Conservation (phyloP, 2,888 invertebrate species). For the Cabera pusaria region DNA sequence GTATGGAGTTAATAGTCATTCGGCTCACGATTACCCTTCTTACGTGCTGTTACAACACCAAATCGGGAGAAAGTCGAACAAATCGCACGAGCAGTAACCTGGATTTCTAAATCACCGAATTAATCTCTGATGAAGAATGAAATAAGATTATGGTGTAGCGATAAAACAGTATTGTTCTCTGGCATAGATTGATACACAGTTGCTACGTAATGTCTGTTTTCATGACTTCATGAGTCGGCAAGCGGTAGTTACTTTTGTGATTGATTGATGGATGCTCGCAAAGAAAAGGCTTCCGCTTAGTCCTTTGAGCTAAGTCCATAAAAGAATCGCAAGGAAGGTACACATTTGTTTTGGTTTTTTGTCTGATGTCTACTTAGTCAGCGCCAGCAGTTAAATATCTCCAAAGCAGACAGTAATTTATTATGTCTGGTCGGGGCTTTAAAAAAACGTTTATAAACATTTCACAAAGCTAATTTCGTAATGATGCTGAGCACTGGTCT, state of each 20-base stretch:
- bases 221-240: too few species aligned
- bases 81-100: slow-evolving; percentile 29
- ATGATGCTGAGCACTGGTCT: too few species aligned
- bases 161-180: slow-evolving; percentile 22
- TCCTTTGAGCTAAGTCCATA: not conserved
- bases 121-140: slow-evolving; percentile 36
- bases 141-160: slow-evolving; percentile 20
- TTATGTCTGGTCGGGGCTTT: slow-evolving; percentile 1
- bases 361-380: slow-evolving; percentile 5
- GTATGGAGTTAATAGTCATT: slow-evolving; percentile 48
- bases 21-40: slow-evolving; percentile 62
- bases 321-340: slow-evolving; percentile 1
- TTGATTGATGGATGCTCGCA: slow-evolving; percentile 10
- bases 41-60: slow-evolving; percentile 54
- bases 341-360: slow-evolving; percentile 7
- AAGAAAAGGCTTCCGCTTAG: slow-evolving; percentile 3
- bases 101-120: slow-evolving; percentile 37
- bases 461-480: too few species aligned
- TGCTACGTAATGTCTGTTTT: too few species aligned
- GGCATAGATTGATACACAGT: too few species aligned
- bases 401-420: too few species aligned
- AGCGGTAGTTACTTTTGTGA: slow-evolving; percentile 13
- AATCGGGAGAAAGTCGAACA: slow-evolving; percentile 59
- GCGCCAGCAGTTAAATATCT: too few species aligned
- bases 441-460: slow-evolving; percentile 2